Conservation (phyloP, 2,113 vertebrate genomes). For the Hemicordylus capensis region DNA sequence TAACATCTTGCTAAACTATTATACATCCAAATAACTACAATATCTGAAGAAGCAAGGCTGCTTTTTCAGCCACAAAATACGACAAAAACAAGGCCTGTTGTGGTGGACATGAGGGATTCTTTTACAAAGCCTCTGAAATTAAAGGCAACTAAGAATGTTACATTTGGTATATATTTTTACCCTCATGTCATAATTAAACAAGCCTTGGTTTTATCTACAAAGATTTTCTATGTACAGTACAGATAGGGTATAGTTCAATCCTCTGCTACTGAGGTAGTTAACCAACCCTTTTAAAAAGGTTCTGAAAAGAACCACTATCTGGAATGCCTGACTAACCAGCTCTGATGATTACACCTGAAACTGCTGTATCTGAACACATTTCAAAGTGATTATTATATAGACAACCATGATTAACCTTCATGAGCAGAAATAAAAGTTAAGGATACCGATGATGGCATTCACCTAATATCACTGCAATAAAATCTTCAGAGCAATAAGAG, state of each 20-base stretch:
- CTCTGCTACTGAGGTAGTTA: conserved; percentile 98
- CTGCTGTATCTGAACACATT: conserved; percentile 96
- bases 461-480: conserved; percentile 79
- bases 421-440: conserved; percentile 84
- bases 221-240: conserved; percentile 99
- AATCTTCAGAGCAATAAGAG: conserved; percentile 79
- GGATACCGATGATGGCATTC: conserved; percentile 82
- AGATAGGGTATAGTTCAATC: conserved; percentile 99
- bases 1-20: conserved; percentile 98
- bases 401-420: conserved; percentile 96
- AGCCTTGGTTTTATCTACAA: conserved; percentile 99
- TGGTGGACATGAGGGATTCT: conserved; percentile 97
- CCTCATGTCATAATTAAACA: conserved; percentile 99
- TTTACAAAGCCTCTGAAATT: conserved; percentile 95
- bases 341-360: conserved; percentile 99
- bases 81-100: conserved; percentile 99
- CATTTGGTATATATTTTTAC: conserved; percentile 96
- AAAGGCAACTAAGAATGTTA: conserved; percentile 98
- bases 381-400: conserved; percentile 88
- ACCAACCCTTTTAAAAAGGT: conserved; percentile 99
- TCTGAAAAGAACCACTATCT: conserved; percentile 99
- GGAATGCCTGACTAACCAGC: conserved; percentile 99
- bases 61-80: conserved; percentile 99
- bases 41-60: conserved; percentile 99
- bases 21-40: conserved; percentile 99